Percentiles rank a stretch among this genome's conserved stretches.
phyloP scores from a whole-genome alignment of 2,888 invertebrate genomes.

The Cistogaster globosa region DNA sequence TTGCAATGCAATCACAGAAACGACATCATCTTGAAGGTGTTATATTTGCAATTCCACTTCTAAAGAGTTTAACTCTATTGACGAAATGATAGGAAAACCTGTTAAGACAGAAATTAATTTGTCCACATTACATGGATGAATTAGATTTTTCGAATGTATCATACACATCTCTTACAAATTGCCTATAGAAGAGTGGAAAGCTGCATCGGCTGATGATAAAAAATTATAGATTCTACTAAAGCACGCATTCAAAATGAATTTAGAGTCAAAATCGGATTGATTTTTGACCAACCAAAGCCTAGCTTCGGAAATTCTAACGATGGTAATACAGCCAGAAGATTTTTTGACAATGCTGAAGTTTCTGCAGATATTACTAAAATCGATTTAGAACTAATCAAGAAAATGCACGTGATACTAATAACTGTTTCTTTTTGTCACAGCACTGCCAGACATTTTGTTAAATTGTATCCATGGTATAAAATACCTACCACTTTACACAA shows the following conservation, averaged over 20 bases:
- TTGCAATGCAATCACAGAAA: too few relatives aligned
- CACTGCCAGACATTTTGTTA: too few relatives aligned
- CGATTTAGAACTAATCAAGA: constrained; percentile 25
- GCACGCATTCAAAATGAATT: too few relatives aligned
- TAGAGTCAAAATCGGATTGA: constrained; percentile 3
- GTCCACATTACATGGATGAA: neutral
- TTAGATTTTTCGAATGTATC: constrained; percentile 19
- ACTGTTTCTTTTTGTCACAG: constrained; percentile 23
- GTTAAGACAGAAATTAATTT: neutral
- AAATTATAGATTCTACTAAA: too few relatives aligned
- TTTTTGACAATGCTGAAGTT: too few relatives aligned
- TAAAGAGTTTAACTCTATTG: constrained; percentile 26
- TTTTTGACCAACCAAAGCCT: constrained; percentile 16
- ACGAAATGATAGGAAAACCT: constrained; percentile 5
- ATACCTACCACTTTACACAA: neutral
- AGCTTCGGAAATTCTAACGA: too few relatives aligned
- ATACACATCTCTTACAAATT: constrained; percentile 19
- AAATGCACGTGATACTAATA: constrained; percentile 38
- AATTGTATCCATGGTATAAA: constrained; percentile 4
- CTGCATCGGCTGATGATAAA: constrained; percentile 3
- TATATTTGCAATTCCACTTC: constrained; percentile 16
- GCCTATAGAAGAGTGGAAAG: too few relatives aligned
- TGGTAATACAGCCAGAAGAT: too few relatives aligned
- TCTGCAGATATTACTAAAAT: too few relatives aligned
- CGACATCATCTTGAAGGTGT: neutral